Evolutionary conservation across 2,797 vertebrate genomes (phyloP), one percentile per base, ranked within the genome.

Genomic region (Myotis planiceps): DNA sequence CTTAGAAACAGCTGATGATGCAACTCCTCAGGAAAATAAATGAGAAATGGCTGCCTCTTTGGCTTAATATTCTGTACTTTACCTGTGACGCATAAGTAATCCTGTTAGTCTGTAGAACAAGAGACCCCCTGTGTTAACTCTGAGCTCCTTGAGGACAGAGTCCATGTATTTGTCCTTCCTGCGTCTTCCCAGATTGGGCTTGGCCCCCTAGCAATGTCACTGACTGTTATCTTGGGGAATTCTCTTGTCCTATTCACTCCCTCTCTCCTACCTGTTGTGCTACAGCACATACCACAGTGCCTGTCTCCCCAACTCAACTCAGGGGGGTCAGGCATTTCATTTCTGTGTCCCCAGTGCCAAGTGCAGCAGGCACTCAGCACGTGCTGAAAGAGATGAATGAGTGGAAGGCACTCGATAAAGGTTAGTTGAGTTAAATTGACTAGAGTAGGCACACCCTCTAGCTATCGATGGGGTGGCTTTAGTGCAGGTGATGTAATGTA

Each of bases 401-500:
- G 74, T 23, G 76, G 76, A 84, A 95, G 23, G 13, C 65, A 45
- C 66, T 49, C 0, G 1, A 47, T 92, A 55, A 47, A 79, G 32
- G 9, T 42, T 84, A 58, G 53, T 21, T 66, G 99, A 96, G 97
- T 96, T 66, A 93, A 79, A 97, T 98, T 98, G 98, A 98, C 98
- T 97, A 92, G 87, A 97, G 66, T 55, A 96, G 97, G 55, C 97
- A 97, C 94, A 98, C 96, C 98, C 97, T 97, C 87, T 34, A 93
- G 97, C 91, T 97, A 97, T 94, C 91, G 3, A 72, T 96, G 90
- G 92, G 95, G 69, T 97, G 96, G 68, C 92, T 97, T 97, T 97
- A 92, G 92, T 96, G 97, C 97, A 98, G 98, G 98, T 96, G 97
- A 98, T 98, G 98, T 99, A 98, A 99, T 98, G 95, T 69, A 93